A percentile compares a stretch with the other conserved stretches of the same genome.
These are phyloP conservation scores for Monarcha castaneiventris DNA, from an alignment of 2,113 vertebrate species.

Conservation along the genomic window DNA sequence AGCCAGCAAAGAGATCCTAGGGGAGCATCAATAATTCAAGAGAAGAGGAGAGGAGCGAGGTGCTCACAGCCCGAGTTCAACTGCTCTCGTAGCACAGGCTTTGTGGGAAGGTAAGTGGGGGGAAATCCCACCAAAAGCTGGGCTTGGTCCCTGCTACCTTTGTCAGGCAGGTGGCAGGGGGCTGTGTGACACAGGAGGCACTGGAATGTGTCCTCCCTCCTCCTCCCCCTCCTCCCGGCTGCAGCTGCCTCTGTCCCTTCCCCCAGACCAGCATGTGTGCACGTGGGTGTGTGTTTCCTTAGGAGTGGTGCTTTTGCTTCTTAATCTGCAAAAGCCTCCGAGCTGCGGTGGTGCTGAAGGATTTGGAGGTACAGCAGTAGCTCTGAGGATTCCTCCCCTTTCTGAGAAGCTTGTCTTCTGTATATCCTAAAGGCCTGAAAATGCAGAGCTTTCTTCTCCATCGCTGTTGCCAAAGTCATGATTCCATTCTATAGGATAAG, in stretches of 20 bases:
- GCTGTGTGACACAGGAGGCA: not conserved
- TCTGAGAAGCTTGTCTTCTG: not conserved
- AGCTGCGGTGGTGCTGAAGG: not conserved
- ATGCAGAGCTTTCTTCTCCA: not conserved
- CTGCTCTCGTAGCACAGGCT: not conserved
- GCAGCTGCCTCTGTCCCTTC: not conserved
- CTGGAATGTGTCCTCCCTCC: not conserved
- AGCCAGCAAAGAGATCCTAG: not conserved
- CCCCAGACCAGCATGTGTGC: constrained; percentile 19
- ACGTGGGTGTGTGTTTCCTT: constrained; percentile 15
- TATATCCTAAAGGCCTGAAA: not conserved
- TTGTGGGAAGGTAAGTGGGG: constrained; percentile 21
- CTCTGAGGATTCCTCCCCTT: not conserved
- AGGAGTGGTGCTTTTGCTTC: not conserved
- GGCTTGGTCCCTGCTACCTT: not conserved
- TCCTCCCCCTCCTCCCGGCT: not conserved
- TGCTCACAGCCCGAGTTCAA: not conserved
- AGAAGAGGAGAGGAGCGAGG: not conserved
- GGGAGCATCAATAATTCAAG: constrained; percentile 53
- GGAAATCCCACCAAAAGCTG: not conserved
- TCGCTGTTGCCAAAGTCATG: not conserved
- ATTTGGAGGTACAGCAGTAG: not conserved
- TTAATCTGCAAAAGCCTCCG: constrained; percentile 33
- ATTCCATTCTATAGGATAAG: accelerated
- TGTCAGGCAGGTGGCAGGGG: not conserved